phyloP scores from a whole-genome alignment of 2,797 vertebrate genomes.

The Knipowitschia caucasica region DNA sequence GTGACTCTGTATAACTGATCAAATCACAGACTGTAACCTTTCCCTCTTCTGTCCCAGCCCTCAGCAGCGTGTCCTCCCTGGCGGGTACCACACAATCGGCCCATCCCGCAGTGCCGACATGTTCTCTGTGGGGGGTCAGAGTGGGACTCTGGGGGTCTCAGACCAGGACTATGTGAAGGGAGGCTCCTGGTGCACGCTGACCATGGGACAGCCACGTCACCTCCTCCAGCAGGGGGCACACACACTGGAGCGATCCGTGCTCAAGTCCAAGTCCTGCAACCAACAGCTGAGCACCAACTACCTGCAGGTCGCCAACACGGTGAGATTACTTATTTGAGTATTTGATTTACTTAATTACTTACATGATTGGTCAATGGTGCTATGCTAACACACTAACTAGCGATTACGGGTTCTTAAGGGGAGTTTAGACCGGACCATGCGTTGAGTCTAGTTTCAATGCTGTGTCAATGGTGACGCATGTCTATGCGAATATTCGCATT shows the following conservation, averaged over 20 bases:
- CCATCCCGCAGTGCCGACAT: conserved; percentile 91
- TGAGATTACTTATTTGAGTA: no score
- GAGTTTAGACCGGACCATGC: no score
- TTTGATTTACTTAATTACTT: no score
- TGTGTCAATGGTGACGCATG: no score
- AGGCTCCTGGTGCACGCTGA: conserved; percentile 94
- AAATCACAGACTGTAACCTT: not conserved
- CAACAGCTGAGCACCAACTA: conserved; percentile 95
- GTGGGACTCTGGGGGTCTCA: conserved; percentile 56
- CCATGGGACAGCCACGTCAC: conserved; percentile 91
- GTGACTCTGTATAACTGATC: no score
- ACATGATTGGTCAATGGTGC: no score
- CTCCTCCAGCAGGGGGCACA: conserved; percentile 93
- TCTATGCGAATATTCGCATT: no score
- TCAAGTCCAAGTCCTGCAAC: conserved; percentile 97
- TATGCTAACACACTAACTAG: no score
- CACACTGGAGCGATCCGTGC: conserved; percentile 93
- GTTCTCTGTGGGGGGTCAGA: conserved; percentile 49
- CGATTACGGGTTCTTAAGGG: no score
- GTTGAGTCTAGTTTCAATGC: no score
- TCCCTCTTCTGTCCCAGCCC: not conserved
- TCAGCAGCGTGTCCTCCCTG: conserved; percentile 83
- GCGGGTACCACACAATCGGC: conserved; percentile 95
- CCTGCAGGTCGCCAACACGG: conserved; percentile 85
- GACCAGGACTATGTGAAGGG: conserved; percentile 90